Base-by-base conservation (phyloP, 2,797 vertebrate genomes). In the Threskiornis aethiopicus region DNA sequence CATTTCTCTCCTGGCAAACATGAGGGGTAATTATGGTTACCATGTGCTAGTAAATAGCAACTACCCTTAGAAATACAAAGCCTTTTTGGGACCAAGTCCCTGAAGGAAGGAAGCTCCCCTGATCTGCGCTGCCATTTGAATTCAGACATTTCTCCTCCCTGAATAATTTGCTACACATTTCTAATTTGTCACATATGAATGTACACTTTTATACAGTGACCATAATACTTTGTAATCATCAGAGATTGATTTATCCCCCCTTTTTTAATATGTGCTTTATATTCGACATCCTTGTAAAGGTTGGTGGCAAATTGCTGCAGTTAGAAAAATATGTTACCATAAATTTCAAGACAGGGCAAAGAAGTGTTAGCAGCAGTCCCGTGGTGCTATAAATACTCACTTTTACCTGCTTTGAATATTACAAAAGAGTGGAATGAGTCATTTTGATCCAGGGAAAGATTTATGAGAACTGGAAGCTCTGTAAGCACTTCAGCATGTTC, bases 251-350 rank as follows among this genome's bases (percentile, higher is more conserved):
- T 92, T 95, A 73, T 90, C 14, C 35, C n/a, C 16, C 26, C 41
- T 81, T 54, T 89, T 95, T 89, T 95, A 64, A 51, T 72, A 70
- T 20, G 21, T 58, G 39, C 61, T 95, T 97, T 92, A 67, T 92
- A 80, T 33, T 75, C 14, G 7, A 95, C 78, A 61, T 66, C 5
- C 47, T 88, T 93, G 87, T 89, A 82, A 90, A 88, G 1, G 9
- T 41, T 87, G 73, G 89, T 86, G 65, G 84, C 41, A 96, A 95
- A 96, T 82, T 78, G 22, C 29, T 92, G 33, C 83, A 76, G 87
- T 88, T 96, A 93, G 54, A 95, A 95, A 95, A 95, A 76, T 77
- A 87, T 7, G 11, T 66, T 92, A 26, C 25, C 42, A 83, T 95
- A 94, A 90, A 94, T 95, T 93, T 90, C 95, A 54, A 78, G 69